phyloP scores from a whole-genome alignment of 2,113 vertebrate genomes.

The Microtus pennsylvanicus region DNA sequence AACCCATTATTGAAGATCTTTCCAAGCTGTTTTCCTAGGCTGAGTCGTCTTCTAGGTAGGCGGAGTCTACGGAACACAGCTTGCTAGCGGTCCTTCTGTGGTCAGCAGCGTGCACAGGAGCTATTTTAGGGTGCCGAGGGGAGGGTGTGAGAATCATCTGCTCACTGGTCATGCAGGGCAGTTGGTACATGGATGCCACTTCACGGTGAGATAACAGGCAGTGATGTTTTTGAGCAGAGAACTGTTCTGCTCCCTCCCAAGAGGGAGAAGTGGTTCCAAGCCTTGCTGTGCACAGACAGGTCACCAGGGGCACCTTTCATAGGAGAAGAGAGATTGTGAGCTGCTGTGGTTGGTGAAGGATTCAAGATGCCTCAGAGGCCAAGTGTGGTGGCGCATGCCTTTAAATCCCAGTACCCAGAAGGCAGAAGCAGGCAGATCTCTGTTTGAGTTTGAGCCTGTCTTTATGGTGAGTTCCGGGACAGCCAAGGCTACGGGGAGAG shows the following conservation, averaged over 20 bases:
- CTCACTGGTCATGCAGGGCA: background rate
- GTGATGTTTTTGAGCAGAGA: background rate
- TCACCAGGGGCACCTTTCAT: background rate
- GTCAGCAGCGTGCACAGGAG: background rate
- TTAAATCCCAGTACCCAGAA: background rate
- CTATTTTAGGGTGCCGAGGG: background rate
- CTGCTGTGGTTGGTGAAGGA: background rate
- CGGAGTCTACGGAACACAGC: background rate
- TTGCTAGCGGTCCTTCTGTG: background rate
- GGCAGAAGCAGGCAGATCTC: background rate
- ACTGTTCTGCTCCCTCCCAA: background rate
- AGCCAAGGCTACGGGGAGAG: background rate
- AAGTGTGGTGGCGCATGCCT: background rate
- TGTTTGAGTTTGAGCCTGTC: background rate
- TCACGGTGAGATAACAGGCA: background rate
- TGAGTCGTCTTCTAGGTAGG: background rate
- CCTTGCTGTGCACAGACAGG: background rate
- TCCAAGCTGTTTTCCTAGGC: background rate
- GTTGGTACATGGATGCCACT: background rate
- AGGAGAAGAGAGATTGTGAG: background rate
- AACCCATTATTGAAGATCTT: constrained; percentile 1
- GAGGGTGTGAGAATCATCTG: background rate
- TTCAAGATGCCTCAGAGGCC: background rate
- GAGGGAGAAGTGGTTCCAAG: background rate
- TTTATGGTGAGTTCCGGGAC: background rate